phyloP scores from a whole-genome alignment of 2,797 vertebrate species.

The Simalia tracyae region DNA sequence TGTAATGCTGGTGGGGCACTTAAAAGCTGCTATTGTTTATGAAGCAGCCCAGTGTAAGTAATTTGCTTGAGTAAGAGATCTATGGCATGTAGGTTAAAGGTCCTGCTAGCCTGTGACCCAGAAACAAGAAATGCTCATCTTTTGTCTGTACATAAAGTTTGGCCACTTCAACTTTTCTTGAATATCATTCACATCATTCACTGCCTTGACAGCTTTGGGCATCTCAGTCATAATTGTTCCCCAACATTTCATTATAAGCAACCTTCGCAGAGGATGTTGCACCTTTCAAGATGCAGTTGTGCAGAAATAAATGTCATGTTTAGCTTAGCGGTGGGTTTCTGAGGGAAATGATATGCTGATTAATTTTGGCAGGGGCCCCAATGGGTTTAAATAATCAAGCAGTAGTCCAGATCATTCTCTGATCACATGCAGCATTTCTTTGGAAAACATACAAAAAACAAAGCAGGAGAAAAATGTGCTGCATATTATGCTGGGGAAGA shows the following conservation, averaged over 20 bases:
- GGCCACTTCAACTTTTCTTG: constrained; percentile 57
- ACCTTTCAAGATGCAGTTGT: constrained; percentile 14
- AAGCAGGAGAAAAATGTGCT: background rate
- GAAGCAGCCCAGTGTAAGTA: constrained; percentile 65
- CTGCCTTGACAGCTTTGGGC: constrained; percentile 37
- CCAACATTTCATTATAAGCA: constrained; percentile 30
- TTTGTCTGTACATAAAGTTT: constrained; percentile 55
- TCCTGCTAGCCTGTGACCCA: constrained; percentile 53
- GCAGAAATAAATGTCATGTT: constrained; percentile 38
- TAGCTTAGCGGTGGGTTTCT: background rate
- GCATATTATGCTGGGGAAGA: background rate
- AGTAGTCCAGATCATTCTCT: constrained; percentile 14
- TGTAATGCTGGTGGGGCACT: constrained; percentile 57
- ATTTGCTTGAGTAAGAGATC: constrained; percentile 66
- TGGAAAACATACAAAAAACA: background rate
- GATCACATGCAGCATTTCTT: constrained; percentile 19
- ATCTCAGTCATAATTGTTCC: constrained; percentile 42
- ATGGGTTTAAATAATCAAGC: constrained; percentile 10
- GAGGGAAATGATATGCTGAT: constrained; percentile 2
- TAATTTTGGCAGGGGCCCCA: constrained; percentile 27
- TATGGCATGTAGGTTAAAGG: constrained; percentile 59
- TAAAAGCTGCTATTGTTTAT: constrained; percentile 55
- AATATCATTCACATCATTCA: constrained; percentile 41
- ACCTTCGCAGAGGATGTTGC: constrained; percentile 21
- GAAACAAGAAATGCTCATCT: constrained; percentile 63